These are phyloP conservation scores for Pocillopora grandis DNA, from an alignment of 92 coral and sea anemone species.

Conservation along the genomic window DNA sequence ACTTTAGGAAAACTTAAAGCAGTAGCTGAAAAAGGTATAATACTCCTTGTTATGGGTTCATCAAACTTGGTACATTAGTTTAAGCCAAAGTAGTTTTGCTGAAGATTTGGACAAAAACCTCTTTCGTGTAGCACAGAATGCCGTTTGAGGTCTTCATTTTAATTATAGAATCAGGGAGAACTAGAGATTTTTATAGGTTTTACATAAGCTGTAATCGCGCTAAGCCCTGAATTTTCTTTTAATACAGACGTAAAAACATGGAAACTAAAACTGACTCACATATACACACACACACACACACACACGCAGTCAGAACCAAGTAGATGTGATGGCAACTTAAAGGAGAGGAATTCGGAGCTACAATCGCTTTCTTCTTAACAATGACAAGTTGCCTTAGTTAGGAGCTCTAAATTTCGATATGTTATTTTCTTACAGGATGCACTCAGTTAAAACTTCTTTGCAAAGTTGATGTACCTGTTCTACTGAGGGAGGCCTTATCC, in stretches of 20 bases:
- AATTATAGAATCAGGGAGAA: background rate
- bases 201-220: too few species aligned
- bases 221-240: too few species aligned
- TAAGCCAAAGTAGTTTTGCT: too few species aligned
- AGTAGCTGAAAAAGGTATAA: slow-evolving; percentile 51
- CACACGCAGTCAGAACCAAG: too few species aligned
- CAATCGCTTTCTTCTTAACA: too few species aligned
- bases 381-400: background rate
- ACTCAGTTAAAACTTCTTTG: slow-evolving; percentile 63
- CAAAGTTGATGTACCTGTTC: slow-evolving; percentile 37
- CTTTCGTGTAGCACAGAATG: too few species aligned
- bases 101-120: too few species aligned
- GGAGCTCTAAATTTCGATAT: background rate
- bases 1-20: slow-evolving; percentile 24
- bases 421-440: slow-evolving; percentile 18
- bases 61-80: too few species aligned
- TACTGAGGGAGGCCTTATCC: slow-evolving; percentile 56
- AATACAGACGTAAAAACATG: too few species aligned
- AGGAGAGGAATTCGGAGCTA: background rate
- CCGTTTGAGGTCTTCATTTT: background rate
- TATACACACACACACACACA: too few species aligned
- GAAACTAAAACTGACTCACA: too few species aligned
- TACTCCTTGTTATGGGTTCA: background rate
- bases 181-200: too few species aligned
- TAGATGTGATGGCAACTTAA: background rate